Evolutionary conservation across 2,113 vertebrate genomes (phyloP).

Genomic region (Phalacrocorax pelagicus): DNA sequence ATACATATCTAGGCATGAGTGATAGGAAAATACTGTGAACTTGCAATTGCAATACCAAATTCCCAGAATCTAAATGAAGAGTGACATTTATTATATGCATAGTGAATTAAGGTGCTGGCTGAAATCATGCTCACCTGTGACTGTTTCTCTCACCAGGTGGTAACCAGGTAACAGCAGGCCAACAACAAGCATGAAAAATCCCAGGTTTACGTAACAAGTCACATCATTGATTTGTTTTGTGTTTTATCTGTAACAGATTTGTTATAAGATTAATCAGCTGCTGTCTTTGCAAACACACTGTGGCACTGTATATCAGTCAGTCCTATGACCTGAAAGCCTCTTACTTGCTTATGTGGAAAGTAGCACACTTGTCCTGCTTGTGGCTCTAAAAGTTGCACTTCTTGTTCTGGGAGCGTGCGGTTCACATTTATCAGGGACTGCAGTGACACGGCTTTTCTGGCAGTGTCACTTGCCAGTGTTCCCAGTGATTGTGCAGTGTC

Average conservation of each 20-base stretch:
- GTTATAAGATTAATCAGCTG: not conserved
- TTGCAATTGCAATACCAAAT: not conserved
- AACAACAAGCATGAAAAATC: not conserved
- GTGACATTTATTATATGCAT: not conserved
- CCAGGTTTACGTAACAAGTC: slow-evolving; percentile 6
- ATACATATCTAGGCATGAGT: not conserved
- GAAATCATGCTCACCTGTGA: not conserved
- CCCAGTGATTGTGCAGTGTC: too few relatives aligned
- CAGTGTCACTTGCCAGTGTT: rapidly evolving
- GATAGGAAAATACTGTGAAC: not conserved
- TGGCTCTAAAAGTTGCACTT: not conserved
- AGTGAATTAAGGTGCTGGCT: not conserved
- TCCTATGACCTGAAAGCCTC: not conserved
- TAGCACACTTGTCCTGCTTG: not conserved
- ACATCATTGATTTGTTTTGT: slow-evolving; percentile 38
- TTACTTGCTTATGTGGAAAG: not conserved
- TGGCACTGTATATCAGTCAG: not conserved
- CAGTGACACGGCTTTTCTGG: rapidly evolving
- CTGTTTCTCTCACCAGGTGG: slow-evolving; percentile 5
- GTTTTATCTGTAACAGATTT: not conserved
- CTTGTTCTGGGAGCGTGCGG: rapidly evolving
- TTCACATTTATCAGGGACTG: not conserved
- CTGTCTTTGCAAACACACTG: not conserved
- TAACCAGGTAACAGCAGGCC: slow-evolving; percentile 19
- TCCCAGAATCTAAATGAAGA: not conserved